Evolutionary conservation across 2,113 vertebrate genomes (phyloP), one percentile per base, ranked within the genome.

Genomic region (Cynocephalus volans): DNA sequence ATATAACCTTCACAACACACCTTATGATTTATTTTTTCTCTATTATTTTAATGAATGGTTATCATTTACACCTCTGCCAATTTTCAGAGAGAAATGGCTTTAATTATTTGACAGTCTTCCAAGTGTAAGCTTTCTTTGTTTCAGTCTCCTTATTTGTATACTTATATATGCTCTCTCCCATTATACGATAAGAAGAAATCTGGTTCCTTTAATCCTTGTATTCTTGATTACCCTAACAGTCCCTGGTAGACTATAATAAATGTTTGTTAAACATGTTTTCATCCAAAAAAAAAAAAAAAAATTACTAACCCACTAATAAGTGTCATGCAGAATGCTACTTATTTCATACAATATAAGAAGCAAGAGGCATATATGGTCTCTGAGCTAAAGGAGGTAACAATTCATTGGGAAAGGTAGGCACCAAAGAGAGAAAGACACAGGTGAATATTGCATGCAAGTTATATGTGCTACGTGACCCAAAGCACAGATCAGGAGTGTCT

Each of bases 401-500:
- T 70, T 88, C 12, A 17, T 8, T 76, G 24, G 36, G 10, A 23
- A 62, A 28, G 6, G 33, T 23, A 65, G 41, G 3, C 1, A 12
- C 6, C 19, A 23, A 56, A 67, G 8, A 72, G 48, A 48, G 1
- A 0, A 77, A 60, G 23, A 50, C 24, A 36, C 33, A 77, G 17
- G 48, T 18, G 52, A n/a, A 67, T 24, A 52, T 2, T 6, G 3
- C 8, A 26, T 21, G 28, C 0, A 28, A 28, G 2, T 48, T 88
- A 84, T 3, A 23, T 13, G 6, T 54, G 31, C 12, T 12, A 14
- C 50, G 4, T 64, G 56, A 21, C 11, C 9, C 19, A 28, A 18
- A 0, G 0, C 23, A 41, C 11, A 75, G 9, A 52, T 48, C 33
- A 52, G 73, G 28, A 41, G 24, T 12, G 31, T 24, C 2, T 6